Percentiles rank a stretch among this genome's conserved stretches.
These are phyloP conservation scores for Stegostoma tigrinum DNA, from an alignment of 2,113 vertebrate species.

Conservation along the genomic window DNA sequence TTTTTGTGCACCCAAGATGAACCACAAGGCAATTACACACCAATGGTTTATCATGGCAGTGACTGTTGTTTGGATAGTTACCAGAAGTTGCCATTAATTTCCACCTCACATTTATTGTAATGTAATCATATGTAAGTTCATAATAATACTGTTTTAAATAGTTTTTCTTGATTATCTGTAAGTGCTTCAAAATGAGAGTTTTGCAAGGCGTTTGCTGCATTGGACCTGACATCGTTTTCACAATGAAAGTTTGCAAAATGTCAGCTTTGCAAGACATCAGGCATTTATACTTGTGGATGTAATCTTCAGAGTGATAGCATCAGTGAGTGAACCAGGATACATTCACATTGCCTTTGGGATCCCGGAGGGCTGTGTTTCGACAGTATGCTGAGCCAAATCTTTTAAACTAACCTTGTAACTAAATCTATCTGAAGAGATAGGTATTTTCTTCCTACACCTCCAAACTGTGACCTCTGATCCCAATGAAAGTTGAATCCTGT, in stretches of 20 bases:
- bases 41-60: not conserved
- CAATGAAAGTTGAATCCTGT: not conserved
- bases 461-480: not conserved
- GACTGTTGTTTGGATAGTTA: not conserved
- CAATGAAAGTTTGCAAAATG: not conserved
- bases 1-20: too few relatives aligned
- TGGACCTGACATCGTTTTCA: not conserved
- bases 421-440: not conserved
- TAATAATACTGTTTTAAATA: not conserved
- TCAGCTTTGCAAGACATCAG: not conserved
- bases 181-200: not conserved
- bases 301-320: not conserved
- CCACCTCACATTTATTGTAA: not conserved
- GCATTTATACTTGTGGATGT: not conserved
- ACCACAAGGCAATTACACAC: not conserved
- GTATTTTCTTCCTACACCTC: not conserved
- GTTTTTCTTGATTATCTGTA: not conserved
- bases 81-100: not conserved
- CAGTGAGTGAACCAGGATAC: not conserved
- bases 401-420: not conserved
- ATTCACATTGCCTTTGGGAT: not conserved
- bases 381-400: not conserved
- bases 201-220: not conserved
- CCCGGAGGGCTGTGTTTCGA: not conserved
- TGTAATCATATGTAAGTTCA: not conserved